Percentiles rank a stretch among this genome's conserved stretches.
These are phyloP conservation scores for Machimus rusticus DNA, from an alignment of 2,888 invertebrate genomes.

Conservation along the genomic window DNA sequence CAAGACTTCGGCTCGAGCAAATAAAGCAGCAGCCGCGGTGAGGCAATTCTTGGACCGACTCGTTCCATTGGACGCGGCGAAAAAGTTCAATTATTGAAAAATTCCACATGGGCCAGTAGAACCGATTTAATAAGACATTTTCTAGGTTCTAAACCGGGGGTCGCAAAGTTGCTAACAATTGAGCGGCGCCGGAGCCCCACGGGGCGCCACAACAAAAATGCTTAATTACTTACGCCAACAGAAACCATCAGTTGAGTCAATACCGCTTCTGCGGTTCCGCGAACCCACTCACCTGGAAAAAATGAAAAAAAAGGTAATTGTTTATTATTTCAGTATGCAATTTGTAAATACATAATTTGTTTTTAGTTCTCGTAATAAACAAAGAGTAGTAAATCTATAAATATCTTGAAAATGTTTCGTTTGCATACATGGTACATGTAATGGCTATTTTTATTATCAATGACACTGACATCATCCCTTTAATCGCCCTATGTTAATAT, in stretches of 20 bases:
- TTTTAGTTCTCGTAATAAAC: neutral
- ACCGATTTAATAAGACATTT: neutral
- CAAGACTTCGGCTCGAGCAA: neutral
- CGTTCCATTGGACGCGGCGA: neutral
- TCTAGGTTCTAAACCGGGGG: neutral
- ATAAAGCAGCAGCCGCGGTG: neutral
- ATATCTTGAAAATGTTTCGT: neutral
- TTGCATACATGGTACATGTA: neutral
- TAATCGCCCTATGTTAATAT: too few relatives aligned
- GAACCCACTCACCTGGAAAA: conserved; percentile 1
- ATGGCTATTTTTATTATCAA: too few relatives aligned
- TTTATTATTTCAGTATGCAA: neutral
- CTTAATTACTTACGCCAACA: conserved; percentile 7
- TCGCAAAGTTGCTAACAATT: neutral
- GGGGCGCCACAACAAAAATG: neutral
- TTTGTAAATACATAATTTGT: neutral
- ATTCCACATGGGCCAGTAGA: neutral
- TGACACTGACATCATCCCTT: too few relatives aligned
- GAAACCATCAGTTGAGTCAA: conserved; percentile 2
- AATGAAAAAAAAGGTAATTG: neutral
- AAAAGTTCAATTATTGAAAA: neutral
- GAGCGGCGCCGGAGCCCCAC: neutral
- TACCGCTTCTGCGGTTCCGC: neutral
- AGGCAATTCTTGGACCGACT: neutral
- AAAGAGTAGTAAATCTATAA: neutral